A percentile compares a stretch with the other conserved stretches of the same genome.
These are phyloP conservation scores for Daboia siamensis DNA, from an alignment of 2,113 vertebrate species.

Conservation along the genomic window DNA sequence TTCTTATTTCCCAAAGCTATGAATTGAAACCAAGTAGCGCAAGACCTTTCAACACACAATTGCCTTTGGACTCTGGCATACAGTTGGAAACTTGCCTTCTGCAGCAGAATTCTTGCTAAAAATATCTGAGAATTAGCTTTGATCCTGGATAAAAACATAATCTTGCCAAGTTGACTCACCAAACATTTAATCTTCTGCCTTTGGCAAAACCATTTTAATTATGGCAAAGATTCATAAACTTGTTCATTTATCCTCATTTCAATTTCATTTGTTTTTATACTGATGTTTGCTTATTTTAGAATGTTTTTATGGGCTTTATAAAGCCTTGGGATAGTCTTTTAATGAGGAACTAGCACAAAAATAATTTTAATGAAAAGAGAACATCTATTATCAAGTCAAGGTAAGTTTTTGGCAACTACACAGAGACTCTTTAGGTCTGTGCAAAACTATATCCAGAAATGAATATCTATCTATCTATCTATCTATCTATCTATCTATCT, in stretches of 20 bases:
- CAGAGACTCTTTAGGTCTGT: background rate
- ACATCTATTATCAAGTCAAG: background rate
- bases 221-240: background rate
- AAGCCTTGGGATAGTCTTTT: background rate
- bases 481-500: no score
- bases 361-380: background rate
- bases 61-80: conserved; percentile 6
- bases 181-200: background rate
- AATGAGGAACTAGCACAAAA: background rate
- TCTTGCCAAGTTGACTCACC: background rate
- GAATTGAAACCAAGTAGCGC: background rate
- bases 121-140: background rate
- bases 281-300: background rate
- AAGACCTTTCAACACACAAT: conserved; percentile 1
- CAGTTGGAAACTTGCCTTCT: background rate
- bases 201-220: background rate
- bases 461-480: background rate
- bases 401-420: background rate
- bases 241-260: background rate
- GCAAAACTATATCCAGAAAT: background rate
- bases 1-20: background rate
- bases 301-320: background rate
- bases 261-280: background rate
- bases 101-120: background rate
- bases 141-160: background rate